Evolutionary conservation across 2,797 vertebrate species (phyloP).

Genomic region (Mallotus villosus): DNA sequence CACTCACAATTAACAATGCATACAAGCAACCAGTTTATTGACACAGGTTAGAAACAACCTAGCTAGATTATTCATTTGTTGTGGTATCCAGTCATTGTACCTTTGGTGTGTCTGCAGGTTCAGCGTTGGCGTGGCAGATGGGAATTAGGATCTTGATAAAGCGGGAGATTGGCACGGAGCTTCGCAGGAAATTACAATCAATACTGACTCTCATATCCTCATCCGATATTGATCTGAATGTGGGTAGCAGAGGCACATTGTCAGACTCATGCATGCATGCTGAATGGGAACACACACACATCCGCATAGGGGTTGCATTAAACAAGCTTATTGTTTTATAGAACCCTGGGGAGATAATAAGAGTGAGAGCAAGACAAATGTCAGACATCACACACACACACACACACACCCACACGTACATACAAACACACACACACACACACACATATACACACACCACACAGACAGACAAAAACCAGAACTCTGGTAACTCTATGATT

Average conservation of each 20-base stretch:
- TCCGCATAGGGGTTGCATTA: slow-evolving; percentile 5
- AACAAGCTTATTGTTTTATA: slow-evolving; percentile 10
- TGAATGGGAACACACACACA: neutral
- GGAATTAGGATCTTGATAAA: slow-evolving; percentile 72
- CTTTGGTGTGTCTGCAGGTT: slow-evolving; percentile 35
- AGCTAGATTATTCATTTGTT: slow-evolving; percentile 49
- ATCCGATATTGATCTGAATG: slow-evolving; percentile 57
- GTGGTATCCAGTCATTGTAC: slow-evolving; percentile 57
- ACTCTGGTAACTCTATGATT: neutral
- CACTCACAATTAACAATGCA: slow-evolving; percentile 38
- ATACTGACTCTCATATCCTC: slow-evolving; percentile 68
- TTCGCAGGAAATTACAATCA: slow-evolving; percentile 73
- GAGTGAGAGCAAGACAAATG: slow-evolving; percentile 12
- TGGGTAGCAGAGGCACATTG: slow-evolving; percentile 33
- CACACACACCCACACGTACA: neutral
- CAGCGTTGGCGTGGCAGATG: slow-evolving; percentile 58
- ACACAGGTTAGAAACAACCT: slow-evolving; percentile 48
- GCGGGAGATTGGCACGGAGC: slow-evolving; percentile 60
- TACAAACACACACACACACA: slow-evolving; percentile 5
- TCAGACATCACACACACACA: neutral
- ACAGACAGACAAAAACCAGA: neutral
- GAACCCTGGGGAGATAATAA: neutral
- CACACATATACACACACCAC: neutral
- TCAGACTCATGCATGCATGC: slow-evolving; percentile 16
- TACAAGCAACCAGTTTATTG: slow-evolving; percentile 45